These are phyloP conservation scores for Quadroppia sp. DNA, from an alignment of 2,888 invertebrate species.

Conservation along the genomic window DNA sequence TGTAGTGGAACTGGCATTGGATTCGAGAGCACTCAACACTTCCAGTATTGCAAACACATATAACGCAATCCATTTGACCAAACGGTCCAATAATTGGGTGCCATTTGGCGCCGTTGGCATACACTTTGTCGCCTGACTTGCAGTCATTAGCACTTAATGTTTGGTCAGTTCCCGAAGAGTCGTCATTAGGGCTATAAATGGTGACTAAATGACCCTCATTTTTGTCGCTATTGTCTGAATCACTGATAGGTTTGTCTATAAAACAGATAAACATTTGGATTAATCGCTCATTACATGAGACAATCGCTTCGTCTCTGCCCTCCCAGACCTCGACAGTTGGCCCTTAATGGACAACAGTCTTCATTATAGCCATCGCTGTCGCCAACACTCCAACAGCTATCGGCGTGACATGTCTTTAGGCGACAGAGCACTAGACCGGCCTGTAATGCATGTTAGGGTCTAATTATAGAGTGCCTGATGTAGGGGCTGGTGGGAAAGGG, in stretches of 20 bases:
- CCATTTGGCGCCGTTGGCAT: conserved; percentile 73
- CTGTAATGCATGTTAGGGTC: conserved; percentile 48
- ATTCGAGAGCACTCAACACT: conserved; percentile 20
- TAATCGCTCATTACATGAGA: neutral
- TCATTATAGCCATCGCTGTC: conserved; percentile 13
- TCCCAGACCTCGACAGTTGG: conserved; percentile 47
- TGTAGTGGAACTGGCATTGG: conserved; percentile 63
- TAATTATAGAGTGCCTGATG: conserved; percentile 24
- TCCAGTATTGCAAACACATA: conserved; percentile 72
- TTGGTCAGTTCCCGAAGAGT: conserved; percentile 4
- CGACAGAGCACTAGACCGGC: conserved; percentile 53
- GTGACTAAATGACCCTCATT: conserved; percentile 12
- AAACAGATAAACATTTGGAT: neutral
- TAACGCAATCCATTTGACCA: conserved; percentile 81
- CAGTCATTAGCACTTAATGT: conserved; percentile 60
- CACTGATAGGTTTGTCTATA: conserved; percentile 15
- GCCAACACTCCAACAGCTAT: conserved; percentile 41
- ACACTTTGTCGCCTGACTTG: conserved; percentile 61
- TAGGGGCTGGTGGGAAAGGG: neutral
- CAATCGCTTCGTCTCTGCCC: neutral
- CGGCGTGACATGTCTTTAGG: conserved; percentile 52
- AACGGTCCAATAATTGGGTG: conserved; percentile 84
- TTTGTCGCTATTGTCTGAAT: conserved; percentile 1
- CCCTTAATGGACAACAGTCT: conserved; percentile 39
- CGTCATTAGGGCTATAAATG: conserved; percentile 32